Conservation (phyloP, 2,888 invertebrate genomes). For the Alentia gelatinosa region DNA sequence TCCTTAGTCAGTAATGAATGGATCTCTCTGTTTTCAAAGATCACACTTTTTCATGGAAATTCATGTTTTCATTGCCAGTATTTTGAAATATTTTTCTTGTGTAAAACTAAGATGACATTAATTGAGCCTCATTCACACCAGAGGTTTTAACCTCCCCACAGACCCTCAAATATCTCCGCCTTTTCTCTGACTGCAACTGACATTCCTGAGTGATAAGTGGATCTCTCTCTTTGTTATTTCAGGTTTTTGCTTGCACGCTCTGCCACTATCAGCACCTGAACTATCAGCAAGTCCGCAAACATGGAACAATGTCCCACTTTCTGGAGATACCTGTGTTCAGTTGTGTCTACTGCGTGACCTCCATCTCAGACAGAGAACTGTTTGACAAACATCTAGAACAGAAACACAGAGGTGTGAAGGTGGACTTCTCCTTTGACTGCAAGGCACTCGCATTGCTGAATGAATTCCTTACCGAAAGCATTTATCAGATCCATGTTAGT, state of each 20-base stretch:
- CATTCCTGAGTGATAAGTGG: too few relatives aligned
- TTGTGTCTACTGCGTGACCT: neutral
- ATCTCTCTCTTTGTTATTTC: neutral
- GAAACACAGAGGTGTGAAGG: neutral
- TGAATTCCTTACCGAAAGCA: neutral
- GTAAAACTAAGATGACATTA: too few relatives aligned
- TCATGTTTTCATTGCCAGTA: neutral
- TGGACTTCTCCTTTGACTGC: constrained; percentile 36
- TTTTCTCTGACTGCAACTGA: too few relatives aligned
- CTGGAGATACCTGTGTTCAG: constrained; percentile 30
- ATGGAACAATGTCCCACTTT: constrained; percentile 23
- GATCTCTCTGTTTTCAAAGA: too few relatives aligned
- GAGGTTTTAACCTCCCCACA: too few relatives aligned
- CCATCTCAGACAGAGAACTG: neutral
- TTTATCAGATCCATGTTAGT: neutral
- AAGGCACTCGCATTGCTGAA: constrained; percentile 7
- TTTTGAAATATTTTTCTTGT: neutral
- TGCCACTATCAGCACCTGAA: constrained; percentile 17
- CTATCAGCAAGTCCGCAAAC: neutral
- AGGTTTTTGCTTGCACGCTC: constrained; percentile 11
- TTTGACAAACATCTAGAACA: neutral
- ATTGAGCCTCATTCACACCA: too few relatives aligned
- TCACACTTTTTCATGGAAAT: too few relatives aligned
- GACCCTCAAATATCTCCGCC: too few relatives aligned
- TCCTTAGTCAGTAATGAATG: too few relatives aligned